Base-by-base conservation (phyloP, 2,113 vertebrate genomes). In the Protobothrops mucrosquamatus region DNA sequence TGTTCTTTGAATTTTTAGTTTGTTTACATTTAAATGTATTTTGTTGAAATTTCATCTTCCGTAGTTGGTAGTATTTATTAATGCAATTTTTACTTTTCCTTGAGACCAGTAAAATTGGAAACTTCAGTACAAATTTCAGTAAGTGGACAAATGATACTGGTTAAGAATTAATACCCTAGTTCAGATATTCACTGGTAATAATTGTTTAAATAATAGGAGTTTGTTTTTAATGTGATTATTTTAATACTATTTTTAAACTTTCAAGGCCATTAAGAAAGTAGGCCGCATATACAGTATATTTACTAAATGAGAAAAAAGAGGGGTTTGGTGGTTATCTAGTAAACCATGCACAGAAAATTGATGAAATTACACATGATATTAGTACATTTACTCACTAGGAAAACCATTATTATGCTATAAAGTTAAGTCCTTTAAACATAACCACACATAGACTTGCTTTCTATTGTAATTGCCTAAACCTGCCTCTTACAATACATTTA, bases 1-100 rank as follows among this genome's bases (percentile, higher is more conserved):
- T 93, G 87, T 91, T 87, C 24, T 93, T 1, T 85, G 12, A 89
- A 88, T 94, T 92, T 6, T 88, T 8, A 94, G 4, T 91, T 10
- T 1, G 43, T 89, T 56, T n/a, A 11, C 10, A 20, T 93, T 88
- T 90, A 91, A 93, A 43, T 56, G 88, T 6, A 92, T 69, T 29
- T 94, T 74, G 29, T 91, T 22, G 34, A 39, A 81, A 81, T 81
- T 22, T 81, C 34, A 81, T 43, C 74, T 43, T 81, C n/a, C 7
- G 0, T 39, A 81, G 3, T 43, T 81, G 18, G 74, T 81, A 7
- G 34, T 81, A 24, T 89, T 59, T 23, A 9, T 34, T 9, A 89
- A 57, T 39, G 92, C 51, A 0, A 64, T 23, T 26, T 2, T 85
- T 69, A n/a, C 5, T 64, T 1, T 24, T 15, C 61, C 22, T 87